These are phyloP conservation scores for Hydropsyche tenuis DNA, from an alignment of 1,140 invertebrate genomes.

Conservation along the genomic window DNA sequence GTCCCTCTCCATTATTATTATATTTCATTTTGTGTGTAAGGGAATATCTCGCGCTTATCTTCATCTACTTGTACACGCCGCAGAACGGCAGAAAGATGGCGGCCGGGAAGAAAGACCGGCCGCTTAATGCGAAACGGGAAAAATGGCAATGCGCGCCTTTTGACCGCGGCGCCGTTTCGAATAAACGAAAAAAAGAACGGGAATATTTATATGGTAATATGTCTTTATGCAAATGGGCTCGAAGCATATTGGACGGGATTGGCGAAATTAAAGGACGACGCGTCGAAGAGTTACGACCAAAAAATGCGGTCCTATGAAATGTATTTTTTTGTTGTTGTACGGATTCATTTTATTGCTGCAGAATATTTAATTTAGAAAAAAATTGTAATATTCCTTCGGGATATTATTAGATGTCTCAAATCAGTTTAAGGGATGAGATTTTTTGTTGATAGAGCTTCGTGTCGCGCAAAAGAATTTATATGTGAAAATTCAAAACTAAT, in stretches of 20 bases:
- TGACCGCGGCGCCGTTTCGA: constrained; percentile 6
- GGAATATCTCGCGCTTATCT: constrained; percentile 5
- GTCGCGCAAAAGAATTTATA: no score
- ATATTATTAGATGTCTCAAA: no score
- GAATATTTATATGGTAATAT: constrained; percentile 17
- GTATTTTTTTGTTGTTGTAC: no score
- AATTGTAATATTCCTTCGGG: no score
- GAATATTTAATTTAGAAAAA: no score
- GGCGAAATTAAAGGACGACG: not conserved
- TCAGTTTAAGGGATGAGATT: no score
- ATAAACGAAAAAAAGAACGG: not conserved
- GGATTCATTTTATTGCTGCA: no score
- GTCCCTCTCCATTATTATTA: no score
- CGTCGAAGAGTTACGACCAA: not conserved
- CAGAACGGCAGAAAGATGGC: not conserved
- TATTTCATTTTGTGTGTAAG: not conserved
- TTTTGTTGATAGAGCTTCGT: no score
- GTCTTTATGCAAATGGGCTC: constrained; percentile 4
- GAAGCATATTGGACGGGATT: constrained; percentile 2
- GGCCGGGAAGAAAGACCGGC: not conserved
- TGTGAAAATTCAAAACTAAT: no score
- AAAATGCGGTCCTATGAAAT: no score
- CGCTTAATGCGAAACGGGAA: not conserved
- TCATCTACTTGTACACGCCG: not conserved
- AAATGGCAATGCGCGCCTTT: not conserved